These are phyloP conservation scores for Andrena fulva DNA, from an alignment of 2,888 invertebrate genomes.

Conservation along the genomic window DNA sequence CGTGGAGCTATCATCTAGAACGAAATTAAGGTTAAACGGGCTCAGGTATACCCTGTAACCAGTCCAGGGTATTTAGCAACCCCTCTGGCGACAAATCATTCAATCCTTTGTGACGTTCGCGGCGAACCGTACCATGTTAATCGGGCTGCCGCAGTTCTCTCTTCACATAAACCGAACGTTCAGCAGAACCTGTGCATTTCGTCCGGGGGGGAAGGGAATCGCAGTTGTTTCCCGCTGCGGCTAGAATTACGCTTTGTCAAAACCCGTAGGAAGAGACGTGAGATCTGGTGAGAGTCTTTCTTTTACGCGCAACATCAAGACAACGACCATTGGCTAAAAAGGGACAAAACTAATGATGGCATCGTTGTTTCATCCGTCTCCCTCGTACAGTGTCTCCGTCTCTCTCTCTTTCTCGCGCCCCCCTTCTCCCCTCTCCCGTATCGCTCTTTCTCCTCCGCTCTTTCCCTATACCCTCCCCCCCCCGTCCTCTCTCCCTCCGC, in stretches of 20 bases:
- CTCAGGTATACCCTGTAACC: constrained; percentile 58
- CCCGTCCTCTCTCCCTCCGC: constrained; percentile 40
- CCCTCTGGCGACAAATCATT: constrained; percentile 65
- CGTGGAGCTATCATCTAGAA: constrained; percentile 33
- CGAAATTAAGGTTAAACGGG: constrained; percentile 71
- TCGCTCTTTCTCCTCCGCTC: constrained; percentile 30
- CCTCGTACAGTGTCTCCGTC: constrained; percentile 33
- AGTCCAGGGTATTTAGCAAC: constrained; percentile 63
- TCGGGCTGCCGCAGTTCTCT: constrained; percentile 43
- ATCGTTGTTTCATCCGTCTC: constrained; percentile 54
- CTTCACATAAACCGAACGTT: constrained; percentile 42
- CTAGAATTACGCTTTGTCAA: constrained; percentile 41
- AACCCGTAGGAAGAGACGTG: constrained; percentile 46
- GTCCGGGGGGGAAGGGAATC: constrained; percentile 3
- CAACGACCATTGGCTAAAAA: constrained; percentile 50
- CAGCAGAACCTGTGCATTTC: constrained; percentile 33
- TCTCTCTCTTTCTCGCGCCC: constrained; percentile 28
- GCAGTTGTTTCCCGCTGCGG: constrained; percentile 39
- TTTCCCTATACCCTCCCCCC: constrained; percentile 10
- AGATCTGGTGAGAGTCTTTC: constrained; percentile 53
- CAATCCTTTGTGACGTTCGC: constrained; percentile 69
- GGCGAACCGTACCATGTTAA: constrained; percentile 50
- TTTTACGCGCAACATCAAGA: constrained; percentile 64
- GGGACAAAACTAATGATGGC: constrained; percentile 60
- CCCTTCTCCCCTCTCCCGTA: constrained; percentile 26